Evolutionary conservation across 64 coral and sea anemone genomes (phyloP).

Genomic region (Porites australiensis): DNA sequence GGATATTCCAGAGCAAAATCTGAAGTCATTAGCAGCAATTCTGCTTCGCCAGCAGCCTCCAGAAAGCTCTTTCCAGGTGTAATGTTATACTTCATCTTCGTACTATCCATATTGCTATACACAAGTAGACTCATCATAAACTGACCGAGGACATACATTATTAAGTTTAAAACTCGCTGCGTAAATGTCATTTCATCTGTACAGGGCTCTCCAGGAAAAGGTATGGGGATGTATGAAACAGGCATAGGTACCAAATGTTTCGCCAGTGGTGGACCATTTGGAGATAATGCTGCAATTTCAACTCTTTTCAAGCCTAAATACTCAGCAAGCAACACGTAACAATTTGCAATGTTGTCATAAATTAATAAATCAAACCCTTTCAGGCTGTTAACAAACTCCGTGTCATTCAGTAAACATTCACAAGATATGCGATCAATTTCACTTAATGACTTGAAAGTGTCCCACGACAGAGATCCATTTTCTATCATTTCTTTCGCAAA

Average conservation of each 20-base stretch:
- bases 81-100: conserved; percentile 39
- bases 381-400: background rate
- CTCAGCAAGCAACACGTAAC: conserved; percentile 34
- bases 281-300: background rate
- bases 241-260: conserved; percentile 8
- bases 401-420: conserved; percentile 38
- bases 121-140: background rate
- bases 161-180: conserved; percentile 40
- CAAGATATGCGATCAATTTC: no score
- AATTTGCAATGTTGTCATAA: conserved; percentile 4
- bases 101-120: background rate
- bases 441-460: no score
- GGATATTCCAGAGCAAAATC: conserved; percentile 66
- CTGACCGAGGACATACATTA: background rate
- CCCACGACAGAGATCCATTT: no score
- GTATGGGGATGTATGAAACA: conserved; percentile 54
- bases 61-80: conserved; percentile 21
- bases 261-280: background rate
- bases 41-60: conserved; percentile 44
- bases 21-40: conserved; percentile 36
- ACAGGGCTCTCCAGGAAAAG: background rate
- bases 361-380: conserved; percentile 56
- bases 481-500: no score
- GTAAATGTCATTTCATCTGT: conserved; percentile 60
- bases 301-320: conserved; percentile 28